Evolutionary conservation across 35 echinoderm and acorn worm genomes (phyloP).

Genomic region (Ophiothrix spiculata): DNA sequence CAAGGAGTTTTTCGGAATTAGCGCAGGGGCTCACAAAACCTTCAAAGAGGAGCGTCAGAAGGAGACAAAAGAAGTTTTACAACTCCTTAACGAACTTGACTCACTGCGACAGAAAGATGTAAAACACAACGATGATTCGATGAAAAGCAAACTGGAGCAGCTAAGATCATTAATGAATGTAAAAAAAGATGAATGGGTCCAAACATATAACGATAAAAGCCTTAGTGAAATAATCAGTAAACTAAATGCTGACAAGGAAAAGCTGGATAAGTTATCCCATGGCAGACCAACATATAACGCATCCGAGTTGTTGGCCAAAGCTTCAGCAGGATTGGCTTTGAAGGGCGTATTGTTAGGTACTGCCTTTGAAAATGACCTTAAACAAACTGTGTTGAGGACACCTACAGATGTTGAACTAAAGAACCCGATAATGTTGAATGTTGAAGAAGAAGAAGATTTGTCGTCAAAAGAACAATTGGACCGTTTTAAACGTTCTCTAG

Average conservation of each 20-base stretch:
- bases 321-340: neutral
- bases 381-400: neutral
- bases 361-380: neutral
- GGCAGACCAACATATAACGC: neutral
- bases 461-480: constrained; percentile 12
- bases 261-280: neutral
- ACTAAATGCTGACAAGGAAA: neutral
- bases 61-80: too few species aligned
- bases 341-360: neutral
- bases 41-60: too few species aligned
- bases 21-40: too few species aligned
- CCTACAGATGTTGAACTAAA: neutral
- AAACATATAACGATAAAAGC: neutral
- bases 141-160: too few species aligned
- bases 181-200: neutral
- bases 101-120: too few species aligned
- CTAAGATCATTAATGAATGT: too few species aligned
- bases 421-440: neutral
- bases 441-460: neutral
- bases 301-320: neutral
- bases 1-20: too few species aligned
- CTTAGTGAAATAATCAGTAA: neutral
- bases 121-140: too few species aligned
- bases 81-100: too few species aligned
- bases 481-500: constrained; percentile 1